A percentile compares a stretch with the other conserved stretches of the same genome.
These are phyloP conservation scores for Aphelenchoides besseyi DNA, from an alignment of 1,140 invertebrate genomes.

Conservation along the genomic window DNA sequence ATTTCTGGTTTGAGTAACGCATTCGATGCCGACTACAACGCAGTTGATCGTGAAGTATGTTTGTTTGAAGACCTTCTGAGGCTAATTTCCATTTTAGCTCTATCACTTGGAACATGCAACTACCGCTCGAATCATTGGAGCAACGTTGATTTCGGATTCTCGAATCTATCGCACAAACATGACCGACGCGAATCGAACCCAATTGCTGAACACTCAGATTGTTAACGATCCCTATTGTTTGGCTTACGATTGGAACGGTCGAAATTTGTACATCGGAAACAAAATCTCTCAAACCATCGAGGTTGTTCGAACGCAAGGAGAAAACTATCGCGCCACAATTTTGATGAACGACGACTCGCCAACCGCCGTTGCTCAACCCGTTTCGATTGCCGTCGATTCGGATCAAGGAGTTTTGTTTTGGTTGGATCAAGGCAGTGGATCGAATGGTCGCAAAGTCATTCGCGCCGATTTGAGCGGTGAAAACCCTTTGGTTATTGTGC, in stretches of 20 bases:
- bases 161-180: conserved; percentile 67
- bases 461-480: conserved; percentile 86
- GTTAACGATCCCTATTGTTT: conserved; percentile 76
- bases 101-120: conserved; percentile 58
- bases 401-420: conserved; percentile 84
- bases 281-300: conserved; percentile 85
- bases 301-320: conserved; percentile 72
- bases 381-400: conserved; percentile 82
- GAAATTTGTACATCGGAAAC: conserved; percentile 91
- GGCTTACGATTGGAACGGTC: conserved; percentile 90
- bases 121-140: conserved; percentile 67
- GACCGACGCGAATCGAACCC: conserved; percentile 79
- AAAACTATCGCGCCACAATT: conserved; percentile 77
- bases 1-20: conserved; percentile 86
- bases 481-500: conserved; percentile 67
- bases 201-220: conserved; percentile 76
- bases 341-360: conserved; percentile 83
- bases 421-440: conserved; percentile 89
- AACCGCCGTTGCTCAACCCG: conserved; percentile 80
- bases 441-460: conserved; percentile 79
- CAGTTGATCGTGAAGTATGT: conserved; percentile 76
- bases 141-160: conserved; percentile 64
- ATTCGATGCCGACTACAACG: conserved; percentile 84
- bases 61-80: conserved; percentile 61
- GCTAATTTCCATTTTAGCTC: conserved; percentile 30